phyloP scores from a whole-genome alignment of 2,888 invertebrate genomes.

The Cephonodes hylas region DNA sequence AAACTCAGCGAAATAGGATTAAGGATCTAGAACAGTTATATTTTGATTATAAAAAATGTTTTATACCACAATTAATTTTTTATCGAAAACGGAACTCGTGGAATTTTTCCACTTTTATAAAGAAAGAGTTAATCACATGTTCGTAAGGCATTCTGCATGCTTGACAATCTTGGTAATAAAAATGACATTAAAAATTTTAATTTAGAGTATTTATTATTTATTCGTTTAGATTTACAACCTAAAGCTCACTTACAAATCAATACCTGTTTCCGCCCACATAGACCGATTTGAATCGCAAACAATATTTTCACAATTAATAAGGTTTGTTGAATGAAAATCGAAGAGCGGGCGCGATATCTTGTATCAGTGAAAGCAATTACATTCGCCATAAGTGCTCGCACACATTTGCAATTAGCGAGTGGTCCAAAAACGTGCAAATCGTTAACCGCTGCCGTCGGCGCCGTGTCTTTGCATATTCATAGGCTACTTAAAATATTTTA shows the following conservation, averaged over 20 bases:
- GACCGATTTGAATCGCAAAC: neutral
- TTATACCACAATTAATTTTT: too few species aligned
- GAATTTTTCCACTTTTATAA: too few species aligned
- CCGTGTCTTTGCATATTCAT: slow-evolving; percentile 81
- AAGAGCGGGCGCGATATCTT: slow-evolving; percentile 55
- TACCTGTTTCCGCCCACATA: neutral
- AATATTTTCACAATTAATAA: neutral
- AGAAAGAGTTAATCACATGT: too few species aligned
- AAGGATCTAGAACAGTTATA: too few species aligned
- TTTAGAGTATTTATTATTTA: too few species aligned
- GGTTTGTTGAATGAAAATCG: slow-evolving; percentile 36
- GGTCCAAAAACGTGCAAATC: slow-evolving; percentile 80
- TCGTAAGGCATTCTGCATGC: too few species aligned
- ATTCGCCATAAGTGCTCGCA: slow-evolving; percentile 77
- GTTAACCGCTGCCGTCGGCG: slow-evolving; percentile 71
- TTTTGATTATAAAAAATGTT: too few species aligned
- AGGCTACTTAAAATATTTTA: slow-evolving; percentile 81
- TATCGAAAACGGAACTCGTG: too few species aligned
- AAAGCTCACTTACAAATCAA: neutral
- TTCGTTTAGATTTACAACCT: too few species aligned
- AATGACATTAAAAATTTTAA: too few species aligned
- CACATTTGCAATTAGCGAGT: slow-evolving; percentile 79
- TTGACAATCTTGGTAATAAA: too few species aligned
- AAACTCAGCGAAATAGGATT: too few species aligned
- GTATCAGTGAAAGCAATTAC: slow-evolving; percentile 76